A percentile compares a stretch with the other conserved stretches of the same genome.
Conservation (phyloP, 2,113 vertebrate species). For the Tetraodon nigroviridis region DNA sequence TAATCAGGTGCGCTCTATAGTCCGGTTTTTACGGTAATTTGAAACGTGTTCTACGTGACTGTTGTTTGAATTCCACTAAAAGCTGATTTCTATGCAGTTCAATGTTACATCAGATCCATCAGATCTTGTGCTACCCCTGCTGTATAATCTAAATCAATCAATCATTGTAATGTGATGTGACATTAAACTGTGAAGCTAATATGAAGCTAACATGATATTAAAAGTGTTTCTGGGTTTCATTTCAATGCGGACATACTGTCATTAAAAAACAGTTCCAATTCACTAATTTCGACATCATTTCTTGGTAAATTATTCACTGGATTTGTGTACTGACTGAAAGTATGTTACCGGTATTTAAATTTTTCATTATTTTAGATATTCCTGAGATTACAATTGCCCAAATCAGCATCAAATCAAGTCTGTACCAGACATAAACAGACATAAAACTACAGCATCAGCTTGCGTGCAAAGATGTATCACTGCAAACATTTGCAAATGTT, state of each 20-base stretch:
- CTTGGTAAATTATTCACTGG: no score
- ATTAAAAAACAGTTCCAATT: conserved; percentile 4
- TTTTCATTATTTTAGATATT: no score
- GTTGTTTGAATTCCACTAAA: conserved; percentile 1
- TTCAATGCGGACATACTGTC: background rate
- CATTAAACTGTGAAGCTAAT: background rate
- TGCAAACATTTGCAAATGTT: background rate
- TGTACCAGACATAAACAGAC: background rate
- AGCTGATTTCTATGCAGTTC: background rate
- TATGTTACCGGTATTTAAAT: no score
- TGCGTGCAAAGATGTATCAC: no score
- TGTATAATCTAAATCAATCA: background rate
- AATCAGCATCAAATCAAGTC: background rate
- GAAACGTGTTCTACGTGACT: conserved; percentile 26
- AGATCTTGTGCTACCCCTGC: no score
- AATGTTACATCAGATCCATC: background rate
- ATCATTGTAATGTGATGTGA: background rate
- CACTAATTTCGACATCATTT: no score
- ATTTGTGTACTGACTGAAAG: no score
- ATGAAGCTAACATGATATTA: background rate
- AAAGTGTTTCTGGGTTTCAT: background rate
- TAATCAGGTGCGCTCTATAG: no score
- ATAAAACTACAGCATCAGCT: background rate
- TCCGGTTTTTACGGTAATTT: no score
- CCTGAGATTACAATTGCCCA: no score